phyloP scores from a whole-genome alignment of 1,140 invertebrate species.

The Cyclargus thomasi region DNA sequence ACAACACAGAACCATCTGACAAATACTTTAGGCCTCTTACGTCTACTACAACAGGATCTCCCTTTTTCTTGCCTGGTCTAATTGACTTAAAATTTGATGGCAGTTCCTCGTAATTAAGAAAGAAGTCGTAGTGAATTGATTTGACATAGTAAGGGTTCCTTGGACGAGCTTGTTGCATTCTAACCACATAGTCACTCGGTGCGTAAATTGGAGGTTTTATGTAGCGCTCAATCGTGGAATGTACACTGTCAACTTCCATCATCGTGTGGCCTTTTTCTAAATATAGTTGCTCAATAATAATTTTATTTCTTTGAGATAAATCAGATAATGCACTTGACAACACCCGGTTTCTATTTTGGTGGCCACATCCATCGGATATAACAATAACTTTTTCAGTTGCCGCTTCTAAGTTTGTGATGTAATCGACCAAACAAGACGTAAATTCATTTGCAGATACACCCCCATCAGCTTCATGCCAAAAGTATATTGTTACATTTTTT shows the following conservation, averaged over 20 bases:
- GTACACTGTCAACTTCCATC: conserved; percentile 18
- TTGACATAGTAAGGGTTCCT: conserved; percentile 11
- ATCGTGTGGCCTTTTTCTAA: conserved; percentile 15
- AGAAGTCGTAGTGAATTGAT: conserved; percentile 16
- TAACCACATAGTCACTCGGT: background rate
- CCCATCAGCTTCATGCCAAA: conserved; percentile 19
- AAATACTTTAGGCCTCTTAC: conserved; percentile 17
- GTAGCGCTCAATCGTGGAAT: conserved; percentile 13
- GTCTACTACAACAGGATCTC: conserved; percentile 17
- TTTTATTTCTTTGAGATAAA: conserved; percentile 11
- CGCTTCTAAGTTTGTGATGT: conserved; percentile 9
- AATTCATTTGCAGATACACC: conserved; percentile 12
- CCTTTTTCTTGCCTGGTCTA: conserved; percentile 10
- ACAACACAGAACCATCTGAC: conserved; percentile 5
- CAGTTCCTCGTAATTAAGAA: background rate
- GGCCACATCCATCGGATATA: conserved; percentile 13
- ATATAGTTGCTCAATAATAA: conserved; percentile 15
- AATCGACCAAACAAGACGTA: conserved; percentile 15
- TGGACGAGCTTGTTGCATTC: conserved; percentile 15
- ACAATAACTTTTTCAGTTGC: conserved; percentile 15
- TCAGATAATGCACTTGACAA: conserved; percentile 6
- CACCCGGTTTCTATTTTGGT: conserved; percentile 6
- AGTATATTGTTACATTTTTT: too few species aligned
- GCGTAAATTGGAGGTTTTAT: conserved; percentile 13
- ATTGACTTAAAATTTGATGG: conserved; percentile 8